Base-by-base conservation (phyloP, 2,113 vertebrate species). In the Tragelaphus strepsiceros region DNA sequence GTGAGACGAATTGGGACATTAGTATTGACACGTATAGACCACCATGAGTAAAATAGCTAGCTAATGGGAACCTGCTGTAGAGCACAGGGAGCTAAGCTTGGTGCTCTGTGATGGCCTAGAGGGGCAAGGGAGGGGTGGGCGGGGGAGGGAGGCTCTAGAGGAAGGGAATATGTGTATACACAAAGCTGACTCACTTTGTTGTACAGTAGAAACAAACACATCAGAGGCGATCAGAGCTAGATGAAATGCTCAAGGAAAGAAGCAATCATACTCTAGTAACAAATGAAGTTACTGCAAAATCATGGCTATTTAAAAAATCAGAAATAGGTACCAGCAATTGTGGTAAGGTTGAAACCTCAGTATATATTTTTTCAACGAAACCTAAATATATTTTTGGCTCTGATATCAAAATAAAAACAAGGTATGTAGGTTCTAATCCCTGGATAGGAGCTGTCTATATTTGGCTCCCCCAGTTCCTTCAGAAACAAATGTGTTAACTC, bases 301-400 rank as follows among this genome's bases (percentile, higher is more conserved):
- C 35, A 71, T 12, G 67, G 19, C n/a, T 22, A 39, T 22, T 22
- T 6, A 22, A 71, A 58, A 91, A 22, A 5, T 90, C 35, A 96
- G 8, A 19, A 53, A n/a, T 2, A 85, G 86, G 19, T 46, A 26
- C 19, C 46, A 89, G 51, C 46, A 86, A 35, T 28, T 14, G 8
- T 17, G 26, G 1, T 26, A 30, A 71, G 24, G 10, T 2, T 30
- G 74, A 95, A 84, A 39, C 9, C 32, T 39, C 86, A 84, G 22
- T 32, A 17, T 24, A 56, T 16, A 22, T 49, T 51, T 80, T 46
- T 15, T 88, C 49, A 90, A 54, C 67, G 17, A 88, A 35, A 9
- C 0, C 28, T 13, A 46, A 19, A 51, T 12, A 1, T 54, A 22
- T 39, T 71, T 39, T 46, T 54, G 6, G 0, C 28, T 43, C 5